Base-by-base conservation (phyloP, 2,888 invertebrate species). In the Corbicula japonica region DNA sequence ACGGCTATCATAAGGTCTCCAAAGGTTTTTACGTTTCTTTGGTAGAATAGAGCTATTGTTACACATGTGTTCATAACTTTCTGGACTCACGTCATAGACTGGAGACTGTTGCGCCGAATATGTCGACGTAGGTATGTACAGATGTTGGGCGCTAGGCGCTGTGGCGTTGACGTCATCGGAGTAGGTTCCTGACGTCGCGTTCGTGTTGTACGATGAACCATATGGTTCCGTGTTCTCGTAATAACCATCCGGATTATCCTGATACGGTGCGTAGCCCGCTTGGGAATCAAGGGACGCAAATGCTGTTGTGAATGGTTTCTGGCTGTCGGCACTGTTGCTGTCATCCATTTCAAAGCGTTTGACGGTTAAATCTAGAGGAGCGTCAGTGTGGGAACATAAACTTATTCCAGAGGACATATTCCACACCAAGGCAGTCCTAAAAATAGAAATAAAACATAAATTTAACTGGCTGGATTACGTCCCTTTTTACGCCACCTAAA, bases 1-100 rank as follows among this genome's bases (percentile, higher is more conserved):
- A 26, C 68, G 58, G 32, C 77, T 76, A 32, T 83, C 83, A 63
- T 83, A 83, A 23, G 83, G 83, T 23, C 83, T 75, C 83, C 83
- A 83, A 6, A 83, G 75, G 44, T 78, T 80, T 35, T 83, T 83
- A 8, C 83, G 62, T 54, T 83, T 83, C 56, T 83, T 83, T 10
- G 80, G 80, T 21, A 83, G 54, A 44, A 83, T 76, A 26, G 66
- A 65, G 50, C 78, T 77, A 12, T 63, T 72, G 30, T 32, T 38
- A 1, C 52, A 1, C 2, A 41, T 46, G 15, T 58, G 52, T 12
- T 75, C 56, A 44, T 26, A 44, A 4, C 41, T 30, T 8, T 28
- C 30, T 15, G 38, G 38, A 30, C 60, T 71, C 21, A 21, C 35
- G 41, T 62, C 62, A 8, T 54, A 50, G 4, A 38, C 32, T 21